Evolutionary conservation across 2,888 invertebrate species (phyloP).

Genomic region (Automeris io): DNA sequence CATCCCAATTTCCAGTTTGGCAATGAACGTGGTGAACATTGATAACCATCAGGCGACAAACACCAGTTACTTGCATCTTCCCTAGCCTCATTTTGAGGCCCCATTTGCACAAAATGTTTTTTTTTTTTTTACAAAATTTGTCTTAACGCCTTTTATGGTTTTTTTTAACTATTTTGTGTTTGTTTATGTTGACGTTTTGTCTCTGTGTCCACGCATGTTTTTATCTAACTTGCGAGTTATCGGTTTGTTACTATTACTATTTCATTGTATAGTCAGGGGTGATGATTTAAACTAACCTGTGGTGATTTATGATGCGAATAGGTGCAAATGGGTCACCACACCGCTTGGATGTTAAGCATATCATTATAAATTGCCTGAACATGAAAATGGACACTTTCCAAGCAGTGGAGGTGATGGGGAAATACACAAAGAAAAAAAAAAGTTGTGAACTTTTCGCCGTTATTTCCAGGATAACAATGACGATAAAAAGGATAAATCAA

Average conservation of each 20-base stretch:
- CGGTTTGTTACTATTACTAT: background rate
- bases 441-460: constrained; percentile 45
- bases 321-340: constrained; percentile 72
- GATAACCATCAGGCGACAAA: constrained; percentile 48
- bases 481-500: constrained; percentile 81
- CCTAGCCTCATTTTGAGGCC: constrained; percentile 63
- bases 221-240: constrained; percentile 36
- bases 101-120: constrained; percentile 73
- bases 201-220: constrained; percentile 76
- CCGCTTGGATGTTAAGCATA: constrained; percentile 39
- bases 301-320: constrained; percentile 6
- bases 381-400: constrained; percentile 20
- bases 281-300: constrained; percentile 7
- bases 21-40: constrained; percentile 18
- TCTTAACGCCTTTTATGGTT: constrained; percentile 36
- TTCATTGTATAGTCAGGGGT: constrained; percentile 1
- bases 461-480: constrained; percentile 71
- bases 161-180: constrained; percentile 38
- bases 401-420: constrained; percentile 61
- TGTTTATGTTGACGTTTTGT: constrained; percentile 43
- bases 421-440: constrained; percentile 26
- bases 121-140: constrained; percentile 67
- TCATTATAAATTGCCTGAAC: background rate
- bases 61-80: constrained; percentile 51
- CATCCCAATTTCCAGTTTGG: background rate